A percentile compares a stretch with the other conserved stretches of the same genome.
Conservation (phyloP, 2,888 invertebrate species). For the Oxycera nigricornis region DNA sequence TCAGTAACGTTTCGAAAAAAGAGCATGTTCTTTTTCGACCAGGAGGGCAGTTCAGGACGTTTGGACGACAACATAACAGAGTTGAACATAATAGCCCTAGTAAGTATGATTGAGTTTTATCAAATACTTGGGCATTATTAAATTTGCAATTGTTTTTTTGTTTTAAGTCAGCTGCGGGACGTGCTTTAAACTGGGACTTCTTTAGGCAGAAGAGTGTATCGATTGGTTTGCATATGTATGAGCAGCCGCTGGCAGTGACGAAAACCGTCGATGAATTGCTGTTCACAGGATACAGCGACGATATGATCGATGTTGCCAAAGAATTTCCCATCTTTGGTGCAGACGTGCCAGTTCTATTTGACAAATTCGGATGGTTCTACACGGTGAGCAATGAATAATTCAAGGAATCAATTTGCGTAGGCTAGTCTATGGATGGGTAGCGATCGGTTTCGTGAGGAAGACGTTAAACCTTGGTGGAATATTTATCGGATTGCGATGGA, state of each 20-base stretch:
- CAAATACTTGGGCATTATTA: background rate
- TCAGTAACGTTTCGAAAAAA: conserved; percentile 76
- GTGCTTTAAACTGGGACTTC: conserved; percentile 66
- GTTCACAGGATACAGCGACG: conserved; percentile 82
- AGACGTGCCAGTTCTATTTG: conserved; percentile 70
- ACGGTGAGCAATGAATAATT: conserved; percentile 64
- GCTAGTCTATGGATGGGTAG: too few relatives aligned
- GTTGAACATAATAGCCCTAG: conserved; percentile 79
- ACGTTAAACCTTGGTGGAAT: too few relatives aligned
- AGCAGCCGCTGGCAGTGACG: conserved; percentile 67
- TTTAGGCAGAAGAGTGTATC: conserved; percentile 69
- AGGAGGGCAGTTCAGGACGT: conserved; percentile 70
- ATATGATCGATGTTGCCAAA: conserved; percentile 71
- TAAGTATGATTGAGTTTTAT: conserved; percentile 63
- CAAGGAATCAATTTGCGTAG: too few relatives aligned
- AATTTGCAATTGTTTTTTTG: too few relatives aligned
- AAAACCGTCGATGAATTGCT: conserved; percentile 74
- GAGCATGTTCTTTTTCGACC: conserved; percentile 75
- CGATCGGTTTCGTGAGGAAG: too few relatives aligned
- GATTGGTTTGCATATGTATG: conserved; percentile 66
- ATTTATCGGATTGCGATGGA: too few relatives aligned
- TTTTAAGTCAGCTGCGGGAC: conserved; percentile 63
- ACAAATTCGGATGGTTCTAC: conserved; percentile 89
- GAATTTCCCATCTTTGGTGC: conserved; percentile 65
- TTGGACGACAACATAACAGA: conserved; percentile 74